phyloP scores from a whole-genome alignment of 2,797 vertebrate genomes.

The Borostomias antarcticus region DNA sequence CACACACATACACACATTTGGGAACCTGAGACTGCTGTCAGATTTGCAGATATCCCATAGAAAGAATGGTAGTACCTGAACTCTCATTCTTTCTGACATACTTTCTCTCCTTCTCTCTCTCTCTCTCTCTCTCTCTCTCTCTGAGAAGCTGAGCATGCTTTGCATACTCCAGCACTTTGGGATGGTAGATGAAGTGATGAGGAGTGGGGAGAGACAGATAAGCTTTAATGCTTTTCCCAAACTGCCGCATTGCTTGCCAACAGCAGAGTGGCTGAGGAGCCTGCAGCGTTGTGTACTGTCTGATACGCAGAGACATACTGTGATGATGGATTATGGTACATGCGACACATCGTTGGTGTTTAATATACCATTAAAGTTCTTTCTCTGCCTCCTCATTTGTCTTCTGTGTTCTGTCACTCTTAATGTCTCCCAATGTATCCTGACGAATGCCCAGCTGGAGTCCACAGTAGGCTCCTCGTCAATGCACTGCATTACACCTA shows the following conservation, averaged over 20 bases:
- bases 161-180: conserved; percentile 32
- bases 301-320: conserved; percentile 4
- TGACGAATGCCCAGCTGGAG: conserved; percentile 46
- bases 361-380: conserved; percentile 46
- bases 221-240: conserved; percentile 40
- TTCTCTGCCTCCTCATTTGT: conserved; percentile 36
- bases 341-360: conserved; percentile 35
- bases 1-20: too few relatives aligned
- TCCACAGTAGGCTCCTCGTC: conserved; percentile 23
- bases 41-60: conserved; percentile 47
- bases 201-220: too few relatives aligned
- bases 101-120: conserved; percentile 13
- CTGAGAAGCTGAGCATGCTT: conserved; percentile 37
- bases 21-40: conserved; percentile 55
- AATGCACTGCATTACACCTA: too few relatives aligned
- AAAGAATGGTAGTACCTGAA: conserved; percentile 34
- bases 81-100: conserved; percentile 46
- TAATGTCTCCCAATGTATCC: conserved; percentile 46
- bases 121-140: conserved; percentile 14
- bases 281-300: conserved; percentile 2
- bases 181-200: too few relatives aligned
- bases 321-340: conserved; percentile 27
- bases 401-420: conserved; percentile 32
- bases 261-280: neutral
- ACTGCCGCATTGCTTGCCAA: conserved; percentile 48